Base-by-base conservation (phyloP, 2,888 invertebrate species). In the Rhogogaster chlorosoma region DNA sequence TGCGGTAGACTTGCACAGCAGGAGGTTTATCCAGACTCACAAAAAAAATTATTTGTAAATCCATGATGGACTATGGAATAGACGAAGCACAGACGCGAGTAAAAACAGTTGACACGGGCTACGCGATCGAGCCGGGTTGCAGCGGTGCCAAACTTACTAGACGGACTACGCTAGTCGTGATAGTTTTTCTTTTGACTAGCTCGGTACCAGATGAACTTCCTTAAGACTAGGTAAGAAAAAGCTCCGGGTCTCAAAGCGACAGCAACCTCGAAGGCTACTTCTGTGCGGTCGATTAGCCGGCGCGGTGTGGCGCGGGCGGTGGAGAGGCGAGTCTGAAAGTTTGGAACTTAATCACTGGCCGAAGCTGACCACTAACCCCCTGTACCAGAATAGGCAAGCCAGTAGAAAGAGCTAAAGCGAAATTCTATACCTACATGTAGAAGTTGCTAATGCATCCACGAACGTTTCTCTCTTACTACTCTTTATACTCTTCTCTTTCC, bases 341-440 rank as follows among this genome's bases (percentile, higher is more conserved):
- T 80, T 61, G 57, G 80, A 80, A 80, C 38, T 80, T 80, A 80
- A 80, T 80, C 80, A 80, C 80, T 57, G 61, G 57, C 6, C 32
- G 80, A 38, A 38, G 38, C 57, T 61, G 61, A 80, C 77, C 57
- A n/a, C 61, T n/a, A 38, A 80, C 22, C 22, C 38, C 36, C 18
- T 10, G 67, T 80, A 57, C 22, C 38, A 61, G 61, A 36, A 38
- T 49, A 53, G 32, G 53, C 15, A 12, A 10, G 29, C 22, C n/a
- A 26, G 75, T 18, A 49, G 61, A 26, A 12, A 12, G 36, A 61
- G 38, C 32, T 26, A 36, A 36, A 32, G 36, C 80, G 61, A 38
- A 22, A 61, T 61, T 32, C 15, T 22, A 38, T n/a, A 18, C 32
- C 18, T 70, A 49, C 9, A 57, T 29, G 61, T 80, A 61, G 36